Evolutionary conservation across 2,888 invertebrate species (phyloP).

Genomic region (Hypselothyrea guttata): DNA sequence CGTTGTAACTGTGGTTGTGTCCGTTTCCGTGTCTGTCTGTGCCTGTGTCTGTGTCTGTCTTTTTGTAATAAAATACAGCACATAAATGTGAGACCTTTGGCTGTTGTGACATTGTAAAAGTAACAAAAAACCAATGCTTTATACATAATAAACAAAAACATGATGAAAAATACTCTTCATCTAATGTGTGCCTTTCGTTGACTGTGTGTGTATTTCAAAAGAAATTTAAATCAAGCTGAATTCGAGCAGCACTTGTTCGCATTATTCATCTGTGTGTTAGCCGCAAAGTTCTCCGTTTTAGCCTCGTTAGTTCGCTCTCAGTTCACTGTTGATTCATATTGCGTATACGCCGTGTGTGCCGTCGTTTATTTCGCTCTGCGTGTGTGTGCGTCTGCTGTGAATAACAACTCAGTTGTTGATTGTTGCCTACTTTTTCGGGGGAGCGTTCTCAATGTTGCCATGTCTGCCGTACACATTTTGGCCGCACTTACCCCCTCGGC

Average conservation of each 20-base stretch:
- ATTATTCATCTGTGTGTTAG: constrained; percentile 32
- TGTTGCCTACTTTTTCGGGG: constrained; percentile 63
- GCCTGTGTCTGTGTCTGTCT: constrained; percentile 13
- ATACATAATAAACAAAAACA: constrained; percentile 11
- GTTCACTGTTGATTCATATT: constrained; percentile 28
- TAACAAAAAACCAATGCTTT: constrained; percentile 23
- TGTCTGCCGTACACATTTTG: constrained; percentile 11
- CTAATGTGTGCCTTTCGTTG: constrained; percentile 10
- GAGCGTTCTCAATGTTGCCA: constrained; percentile 41
- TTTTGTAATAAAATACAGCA: constrained; percentile 34
- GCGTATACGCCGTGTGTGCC: constrained; percentile 33
- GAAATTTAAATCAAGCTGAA: constrained; percentile 35
- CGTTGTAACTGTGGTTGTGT: constrained; percentile 26
- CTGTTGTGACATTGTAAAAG: constrained; percentile 17
- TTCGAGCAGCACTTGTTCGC: constrained; percentile 24
- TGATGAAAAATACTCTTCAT: constrained; percentile 12
- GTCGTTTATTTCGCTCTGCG: constrained; percentile 12
- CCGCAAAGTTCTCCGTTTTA: constrained; percentile 19
- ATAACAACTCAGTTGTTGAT: constrained; percentile 74
- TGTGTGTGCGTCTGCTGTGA: constrained; percentile 69
- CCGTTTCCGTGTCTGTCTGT: constrained; percentile 17
- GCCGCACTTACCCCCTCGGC: constrained; percentile 8
- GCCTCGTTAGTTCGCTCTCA: constrained; percentile 55
- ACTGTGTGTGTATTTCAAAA: constrained; percentile 13
- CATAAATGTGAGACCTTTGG: constrained; percentile 26